A percentile compares a stretch with the other conserved stretches of the same genome.
These are phyloP conservation scores for Zhengitettix transpicula DNA, from an alignment of 2,888 invertebrate species.

Conservation along the genomic window DNA sequence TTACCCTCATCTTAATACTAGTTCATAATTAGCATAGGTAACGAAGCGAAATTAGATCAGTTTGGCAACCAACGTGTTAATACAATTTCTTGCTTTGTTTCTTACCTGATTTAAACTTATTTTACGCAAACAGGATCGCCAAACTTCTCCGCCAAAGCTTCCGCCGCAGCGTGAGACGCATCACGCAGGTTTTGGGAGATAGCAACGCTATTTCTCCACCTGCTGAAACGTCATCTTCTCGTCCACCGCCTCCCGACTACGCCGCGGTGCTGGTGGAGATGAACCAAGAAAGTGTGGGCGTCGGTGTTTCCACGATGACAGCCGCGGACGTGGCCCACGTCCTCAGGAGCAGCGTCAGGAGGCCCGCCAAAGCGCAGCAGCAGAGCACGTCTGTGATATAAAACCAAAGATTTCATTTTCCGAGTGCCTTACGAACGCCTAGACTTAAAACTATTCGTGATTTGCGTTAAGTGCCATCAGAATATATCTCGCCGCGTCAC, in stretches of 20 bases:
- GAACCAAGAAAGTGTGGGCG: constrained; percentile 21
- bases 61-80: no score
- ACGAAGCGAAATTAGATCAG: no score
- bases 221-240: neutral
- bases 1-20: no score
- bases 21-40: no score
- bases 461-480: no score
- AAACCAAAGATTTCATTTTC: neutral
- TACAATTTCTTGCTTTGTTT: no score
- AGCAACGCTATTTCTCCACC: constrained; percentile 19
- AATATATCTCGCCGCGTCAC: no score
- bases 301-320: constrained; percentile 27
- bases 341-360: constrained; percentile 36
- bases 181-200: constrained; percentile 36
- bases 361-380: constrained; percentile 16
- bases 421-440: no score
- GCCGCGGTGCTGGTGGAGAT: constrained; percentile 44
- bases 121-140: constrained; percentile 35
- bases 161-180: constrained; percentile 56
- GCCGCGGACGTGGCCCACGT: constrained; percentile 40
- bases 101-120: neutral
- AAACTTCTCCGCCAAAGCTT: constrained; percentile 60
- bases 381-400: neutral
- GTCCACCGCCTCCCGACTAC: constrained; percentile 41
- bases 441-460: no score